Evolutionary conservation across 2,113 vertebrate species (phyloP), one percentile per base, ranked within the genome.

Genomic region (Cichladusa arquata): DNA sequence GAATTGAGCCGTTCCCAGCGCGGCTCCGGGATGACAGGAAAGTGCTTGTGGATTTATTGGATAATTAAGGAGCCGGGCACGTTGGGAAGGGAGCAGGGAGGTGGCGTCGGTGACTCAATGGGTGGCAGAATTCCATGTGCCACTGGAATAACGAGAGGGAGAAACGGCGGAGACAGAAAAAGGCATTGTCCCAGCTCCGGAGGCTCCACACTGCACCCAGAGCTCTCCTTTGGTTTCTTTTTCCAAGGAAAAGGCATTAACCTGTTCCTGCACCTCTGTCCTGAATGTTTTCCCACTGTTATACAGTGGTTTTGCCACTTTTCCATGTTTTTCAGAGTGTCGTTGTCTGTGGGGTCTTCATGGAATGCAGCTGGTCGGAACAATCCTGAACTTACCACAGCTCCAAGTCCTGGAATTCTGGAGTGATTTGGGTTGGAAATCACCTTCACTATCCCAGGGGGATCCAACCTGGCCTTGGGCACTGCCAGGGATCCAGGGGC

Each of bases 21-120:
- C 26, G 9, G 83, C 53, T 22, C 38, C 15, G 19, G 74, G 81
- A 91, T 54, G 91, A 91, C 96, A 95, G 94, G 80, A 69, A 57
- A 71, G 78, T 1, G 44, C 82, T 73, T 65, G 76, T 79, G 96
- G 79, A 96, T 94, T 84, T 93, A 93, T 92, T 57, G 89, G 94
- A 71, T 81, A 61, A 81, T 93, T 61, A 94, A 11, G 69, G 89
- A 94, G 76, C 29, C 8, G 33, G 86, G 84, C 76, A 58, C n/a
- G 5, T 53, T 42, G 92, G 89, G 67, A 71, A 80, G 82, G 57
- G 86, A 88, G n/a, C 38, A 19, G 83, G 91, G 88, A 86, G 90
- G 83, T 67, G 92, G 92, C 12, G 56, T n/a, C 48, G 2, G 76
- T 86, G 91, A 94, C 82, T 90, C 86, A 84, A 61, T 2, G 60